Conservation (phyloP, 37 sponge, comb jelly and placozoan genomes). For the Ephydatia muelleri region DNA sequence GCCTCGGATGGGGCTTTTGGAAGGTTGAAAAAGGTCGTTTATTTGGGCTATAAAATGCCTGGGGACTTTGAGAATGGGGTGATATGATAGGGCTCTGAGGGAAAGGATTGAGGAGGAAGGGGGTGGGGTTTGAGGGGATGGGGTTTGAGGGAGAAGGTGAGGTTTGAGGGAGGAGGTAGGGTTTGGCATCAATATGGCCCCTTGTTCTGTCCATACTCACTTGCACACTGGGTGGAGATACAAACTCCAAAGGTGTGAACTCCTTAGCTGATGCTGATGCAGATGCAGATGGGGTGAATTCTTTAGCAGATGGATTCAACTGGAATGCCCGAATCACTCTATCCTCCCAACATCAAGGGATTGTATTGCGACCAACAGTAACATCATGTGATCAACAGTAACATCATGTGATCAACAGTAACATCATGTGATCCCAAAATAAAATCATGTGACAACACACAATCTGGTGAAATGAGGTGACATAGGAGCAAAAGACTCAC, state of each 20-base stretch:
- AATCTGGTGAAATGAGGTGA: not conserved
- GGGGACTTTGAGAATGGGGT: not conserved
- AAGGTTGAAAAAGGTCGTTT: not conserved
- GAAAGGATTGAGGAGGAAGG: not conserved
- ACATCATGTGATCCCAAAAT: too few species aligned
- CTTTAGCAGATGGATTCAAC: conserved; percentile 9
- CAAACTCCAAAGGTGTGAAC: not conserved
- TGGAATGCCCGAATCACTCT: conserved; percentile 6
- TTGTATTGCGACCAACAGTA: not conserved
- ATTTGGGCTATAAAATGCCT: not conserved
- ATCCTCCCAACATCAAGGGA: not conserved
- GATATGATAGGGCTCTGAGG: not conserved
- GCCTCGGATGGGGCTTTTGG: not conserved
- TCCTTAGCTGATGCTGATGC: not conserved
- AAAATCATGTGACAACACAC: not conserved
- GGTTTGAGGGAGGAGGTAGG: not conserved
- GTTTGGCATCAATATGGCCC: not conserved
- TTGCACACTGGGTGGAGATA: too few species aligned
- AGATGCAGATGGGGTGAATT: conserved; percentile 6
- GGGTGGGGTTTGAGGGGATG: not conserved
- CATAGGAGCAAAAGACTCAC: not conserved
- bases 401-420: too few species aligned
- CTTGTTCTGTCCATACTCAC: not conserved
- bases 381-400: not conserved
- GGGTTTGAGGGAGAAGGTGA: not conserved